phyloP scores from a whole-genome alignment of 2,113 vertebrate species.

The Neolamprologus sp. region DNA sequence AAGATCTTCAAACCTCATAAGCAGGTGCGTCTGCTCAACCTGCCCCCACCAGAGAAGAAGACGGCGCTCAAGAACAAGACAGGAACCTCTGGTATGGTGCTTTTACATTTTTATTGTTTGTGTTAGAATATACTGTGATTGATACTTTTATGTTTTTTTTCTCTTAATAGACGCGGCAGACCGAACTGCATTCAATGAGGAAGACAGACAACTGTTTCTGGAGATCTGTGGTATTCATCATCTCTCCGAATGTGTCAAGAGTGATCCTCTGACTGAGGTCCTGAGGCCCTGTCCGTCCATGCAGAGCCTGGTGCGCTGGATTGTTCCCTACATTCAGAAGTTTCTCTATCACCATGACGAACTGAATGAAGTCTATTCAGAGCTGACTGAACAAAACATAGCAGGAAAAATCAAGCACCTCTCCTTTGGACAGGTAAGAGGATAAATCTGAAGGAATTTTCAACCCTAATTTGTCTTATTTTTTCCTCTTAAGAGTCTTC shows the following conservation, averaged over 20 bases:
- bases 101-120: background rate
- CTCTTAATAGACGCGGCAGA: background rate
- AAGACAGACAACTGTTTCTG: constrained; percentile 62
- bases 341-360: constrained; percentile 67
- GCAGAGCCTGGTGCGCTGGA: constrained; percentile 59
- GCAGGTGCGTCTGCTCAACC: constrained; percentile 65
- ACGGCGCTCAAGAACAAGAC: background rate
- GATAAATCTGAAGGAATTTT: background rate
- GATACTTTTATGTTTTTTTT: background rate
- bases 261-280: constrained; percentile 57
- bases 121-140: background rate
- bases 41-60: constrained; percentile 63
- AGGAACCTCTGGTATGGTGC: background rate
- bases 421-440: constrained; percentile 62
- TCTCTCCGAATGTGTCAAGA: constrained; percentile 59
- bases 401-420: constrained; percentile 50
- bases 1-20: constrained; percentile 65
- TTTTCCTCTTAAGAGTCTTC: background rate
- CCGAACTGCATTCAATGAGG: constrained; percentile 33
- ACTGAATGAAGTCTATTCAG: constrained; percentile 41
- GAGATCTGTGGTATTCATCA: constrained; percentile 62
- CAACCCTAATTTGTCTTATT: background rate
- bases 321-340: constrained; percentile 71
- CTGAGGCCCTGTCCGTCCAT: constrained; percentile 58
- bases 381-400: constrained; percentile 55